Percentiles rank a stretch among this genome's conserved stretches.
Conservation (phyloP, 2,797 vertebrate genomes). For the Spatula clypeata region DNA sequence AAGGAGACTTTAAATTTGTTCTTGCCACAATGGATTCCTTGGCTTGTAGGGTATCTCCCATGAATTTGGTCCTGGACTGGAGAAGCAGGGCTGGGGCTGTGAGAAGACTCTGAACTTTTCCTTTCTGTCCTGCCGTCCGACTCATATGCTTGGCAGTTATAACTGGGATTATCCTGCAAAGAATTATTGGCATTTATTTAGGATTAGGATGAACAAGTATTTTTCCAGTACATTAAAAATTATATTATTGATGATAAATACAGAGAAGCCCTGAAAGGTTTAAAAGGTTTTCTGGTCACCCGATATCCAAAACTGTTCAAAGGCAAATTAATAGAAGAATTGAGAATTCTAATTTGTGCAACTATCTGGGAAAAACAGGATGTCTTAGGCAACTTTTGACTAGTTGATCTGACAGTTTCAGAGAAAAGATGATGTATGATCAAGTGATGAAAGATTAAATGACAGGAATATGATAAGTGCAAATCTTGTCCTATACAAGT, state of each 20-base stretch:
- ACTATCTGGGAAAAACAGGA: neutral
- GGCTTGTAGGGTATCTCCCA: conserved; percentile 62
- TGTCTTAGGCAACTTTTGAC: neutral
- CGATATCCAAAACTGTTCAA: neutral
- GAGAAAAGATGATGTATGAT: neutral
- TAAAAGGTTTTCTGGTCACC: neutral
- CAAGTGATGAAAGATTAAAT: conserved; percentile 3
- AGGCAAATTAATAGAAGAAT: neutral
- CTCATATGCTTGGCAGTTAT: conserved; percentile 78
- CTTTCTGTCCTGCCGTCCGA: conserved; percentile 75
- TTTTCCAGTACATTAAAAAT: neutral
- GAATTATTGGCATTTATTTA: neutral
- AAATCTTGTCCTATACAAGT: conserved; percentile 5
- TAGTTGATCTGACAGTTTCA: neutral
- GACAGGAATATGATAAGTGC: conserved; percentile 47
- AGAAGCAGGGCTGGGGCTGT: conserved; percentile 82
- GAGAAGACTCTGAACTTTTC: conserved; percentile 80
- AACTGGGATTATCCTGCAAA: conserved; percentile 78
- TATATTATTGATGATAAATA: neutral
- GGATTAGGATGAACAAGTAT: neutral
- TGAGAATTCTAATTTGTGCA: neutral
- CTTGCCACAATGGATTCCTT: conserved; percentile 31
- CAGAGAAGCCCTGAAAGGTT: neutral
- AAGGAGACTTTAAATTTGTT: conserved; percentile 70
- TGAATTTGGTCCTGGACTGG: conserved; percentile 78